A percentile compares a stretch with the other conserved stretches of the same genome.
Conservation (phyloP, 2,113 vertebrate species). For the Clarias batrachus region DNA sequence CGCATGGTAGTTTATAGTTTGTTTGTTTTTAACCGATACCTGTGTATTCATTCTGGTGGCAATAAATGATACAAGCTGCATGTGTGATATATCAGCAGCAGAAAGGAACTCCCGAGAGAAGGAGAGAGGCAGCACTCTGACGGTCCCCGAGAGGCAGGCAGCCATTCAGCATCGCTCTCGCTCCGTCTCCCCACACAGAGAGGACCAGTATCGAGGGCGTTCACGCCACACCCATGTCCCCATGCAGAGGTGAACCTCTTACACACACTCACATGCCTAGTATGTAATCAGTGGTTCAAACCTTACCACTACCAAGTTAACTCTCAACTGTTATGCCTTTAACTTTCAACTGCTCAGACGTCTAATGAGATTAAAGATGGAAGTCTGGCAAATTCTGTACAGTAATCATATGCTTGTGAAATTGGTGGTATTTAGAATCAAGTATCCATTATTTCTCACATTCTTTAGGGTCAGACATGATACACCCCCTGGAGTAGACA, state of each 20-base stretch:
- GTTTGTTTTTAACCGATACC: not conserved
- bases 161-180: constrained; percentile 90
- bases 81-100: constrained; percentile 65
- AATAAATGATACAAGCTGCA: not conserved
- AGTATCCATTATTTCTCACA: too few species aligned
- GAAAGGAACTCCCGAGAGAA: constrained; percentile 90
- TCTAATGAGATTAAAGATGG: too few species aligned
- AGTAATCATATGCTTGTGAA: too few species aligned
- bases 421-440: too few species aligned
- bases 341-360: too few species aligned
- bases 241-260: constrained; percentile 89
- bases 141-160: constrained; percentile 91
- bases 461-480: too few species aligned
- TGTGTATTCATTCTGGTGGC: not conserved
- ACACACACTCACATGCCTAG: constrained; percentile 14
- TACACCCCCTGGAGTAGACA: too few species aligned
- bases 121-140: constrained; percentile 83
- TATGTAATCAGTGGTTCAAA: too few species aligned
- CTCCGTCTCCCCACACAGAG: constrained; percentile 93
- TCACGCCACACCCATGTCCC: constrained; percentile 93
- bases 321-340: too few species aligned
- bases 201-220: constrained; percentile 89
- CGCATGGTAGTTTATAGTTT: constrained; percentile 41
- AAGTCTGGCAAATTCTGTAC: too few species aligned
- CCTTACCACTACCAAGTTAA: too few species aligned